Percentiles rank a stretch among this genome's conserved stretches.
phyloP scores from a whole-genome alignment of 2,888 invertebrate genomes.

The Metalampra italica region DNA sequence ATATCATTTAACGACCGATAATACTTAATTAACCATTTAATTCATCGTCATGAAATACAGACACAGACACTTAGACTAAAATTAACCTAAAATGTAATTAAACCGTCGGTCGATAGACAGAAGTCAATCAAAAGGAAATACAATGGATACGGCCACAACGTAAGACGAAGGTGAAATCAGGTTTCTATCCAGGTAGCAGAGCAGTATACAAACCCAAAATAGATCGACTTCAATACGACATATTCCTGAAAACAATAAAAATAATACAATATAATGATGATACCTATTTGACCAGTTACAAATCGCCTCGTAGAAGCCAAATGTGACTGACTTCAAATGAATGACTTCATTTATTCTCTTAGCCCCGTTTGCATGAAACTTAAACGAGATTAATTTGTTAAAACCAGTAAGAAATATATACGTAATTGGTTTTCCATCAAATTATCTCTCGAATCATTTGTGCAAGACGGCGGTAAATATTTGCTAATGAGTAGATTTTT shows the following conservation, averaged over 20 bases:
- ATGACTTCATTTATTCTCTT: not conserved
- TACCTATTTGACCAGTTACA: not conserved
- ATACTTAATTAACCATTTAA: slow-evolving; percentile 15
- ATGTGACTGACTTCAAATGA: too few species aligned
- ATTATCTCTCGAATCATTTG: too few species aligned
- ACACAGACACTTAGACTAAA: slow-evolving; percentile 54
- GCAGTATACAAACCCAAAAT: slow-evolving; percentile 52
- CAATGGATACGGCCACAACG: slow-evolving; percentile 25
- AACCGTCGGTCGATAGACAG: slow-evolving; percentile 35
- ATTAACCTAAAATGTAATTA: slow-evolving; percentile 53
- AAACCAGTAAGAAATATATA: too few species aligned
- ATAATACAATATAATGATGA: slow-evolving; percentile 35
- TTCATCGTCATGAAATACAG: slow-evolving; percentile 50
- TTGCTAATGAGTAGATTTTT: slow-evolving; percentile 34
- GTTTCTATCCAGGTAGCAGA: slow-evolving; percentile 47
- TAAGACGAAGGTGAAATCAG: slow-evolving; percentile 46
- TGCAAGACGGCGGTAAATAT: not conserved
- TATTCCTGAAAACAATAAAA: slow-evolving; percentile 61
- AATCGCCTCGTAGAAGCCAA: not conserved
- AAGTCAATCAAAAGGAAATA: slow-evolving; percentile 40
- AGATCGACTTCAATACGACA: slow-evolving; percentile 54
- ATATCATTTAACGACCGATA: not conserved
- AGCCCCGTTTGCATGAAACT: not conserved
- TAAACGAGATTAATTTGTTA: too few species aligned
- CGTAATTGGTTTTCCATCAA: too few species aligned